Base-by-base conservation (phyloP, 2,797 vertebrate genomes). In the Etheostoma perlongum region DNA sequence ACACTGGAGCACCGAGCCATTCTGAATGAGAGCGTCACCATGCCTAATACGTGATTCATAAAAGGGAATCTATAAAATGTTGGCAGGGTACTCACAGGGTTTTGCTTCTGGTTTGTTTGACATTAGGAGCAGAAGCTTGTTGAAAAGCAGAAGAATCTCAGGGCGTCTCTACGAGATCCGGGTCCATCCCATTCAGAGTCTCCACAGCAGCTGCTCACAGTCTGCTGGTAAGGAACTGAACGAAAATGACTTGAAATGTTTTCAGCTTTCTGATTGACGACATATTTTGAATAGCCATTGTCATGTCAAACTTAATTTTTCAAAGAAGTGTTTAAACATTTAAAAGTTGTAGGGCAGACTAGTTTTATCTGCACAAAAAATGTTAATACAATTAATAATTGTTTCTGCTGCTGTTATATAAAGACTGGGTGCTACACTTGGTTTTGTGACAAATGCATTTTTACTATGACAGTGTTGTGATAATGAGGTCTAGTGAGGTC, bases 81-180 rank as follows among this genome's bases (percentile, higher is more conserved):
- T 51, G 25, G 13, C 9, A 18, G 5, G 6, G 18, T 61, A 44
- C 16, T 68, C 8, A 40, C 3, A 42, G 8, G 5, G 51, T 42
- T 83, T 71, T 49, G 12, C 30, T 61, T 76, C 3, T 79, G 46
- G 19, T 68, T 74, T 81, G 18, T 65, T 81, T 67, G 53, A 27
- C 48, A 79, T 69, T 42, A 99, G 98, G 92, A 99, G 97, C 78
- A 95, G 96, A 87, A 98, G 97, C 88, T 91, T 99, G 78, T 95
- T 97, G 93, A 99, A 96, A 87, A 96, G 95, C 85, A 96, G 92
- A 85, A 96, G 97, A 88, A 94, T 99, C 89, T 99, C 98, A 59
- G 96, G 96, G 13, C 97, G 96, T 78, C 95, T 99, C 42, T 97
- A 96, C 6, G 96, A 97, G 78, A 94, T 98, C 70, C 93, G 96